Percentiles rank a stretch among this genome's conserved stretches.
Conservation (phyloP, 1,140 invertebrate genomes). For the Diabrotica virgifera region DNA sequence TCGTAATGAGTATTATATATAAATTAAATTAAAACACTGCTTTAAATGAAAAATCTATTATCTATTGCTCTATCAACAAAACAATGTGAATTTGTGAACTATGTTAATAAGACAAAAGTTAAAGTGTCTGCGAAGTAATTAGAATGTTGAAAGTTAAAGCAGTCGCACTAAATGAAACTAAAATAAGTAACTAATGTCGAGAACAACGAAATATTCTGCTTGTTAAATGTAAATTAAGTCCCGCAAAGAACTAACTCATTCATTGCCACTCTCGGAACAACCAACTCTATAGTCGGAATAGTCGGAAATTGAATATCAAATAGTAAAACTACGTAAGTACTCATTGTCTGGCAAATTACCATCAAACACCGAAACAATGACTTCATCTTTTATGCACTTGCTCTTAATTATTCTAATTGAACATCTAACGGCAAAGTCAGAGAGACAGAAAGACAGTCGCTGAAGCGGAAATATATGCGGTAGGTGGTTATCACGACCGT, state of each 20-base stretch:
- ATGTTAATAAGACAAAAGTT: too few relatives aligned
- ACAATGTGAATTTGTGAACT: too few relatives aligned
- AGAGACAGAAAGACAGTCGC: too few relatives aligned
- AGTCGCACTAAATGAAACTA: neutral
- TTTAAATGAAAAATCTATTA: too few relatives aligned
- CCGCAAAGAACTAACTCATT: neutral
- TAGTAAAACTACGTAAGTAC: slow-evolving; percentile 1
- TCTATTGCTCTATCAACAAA: too few relatives aligned
- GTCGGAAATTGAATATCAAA: slow-evolving; percentile 1
- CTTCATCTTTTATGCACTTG: slow-evolving; percentile 2
- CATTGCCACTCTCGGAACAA: neutral
- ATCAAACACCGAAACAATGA: slow-evolving; percentile 2
- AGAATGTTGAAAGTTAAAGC: neutral
- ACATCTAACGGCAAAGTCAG: neutral
- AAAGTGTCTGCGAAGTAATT: too few relatives aligned
- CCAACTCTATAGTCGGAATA: too few relatives aligned
- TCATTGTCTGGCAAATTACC: neutral
- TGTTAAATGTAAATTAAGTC: slow-evolving; percentile 6
- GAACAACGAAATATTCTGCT: neutral
- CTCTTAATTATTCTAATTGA: slow-evolving; percentile 1
- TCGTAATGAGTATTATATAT: too few relatives aligned
- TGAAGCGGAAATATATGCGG: too few relatives aligned
- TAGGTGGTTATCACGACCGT: too few relatives aligned
- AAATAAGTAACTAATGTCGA: neutral
- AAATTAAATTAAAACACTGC: too few relatives aligned